phyloP scores from a whole-genome alignment of 1,140 invertebrate species.

The Triops cancriformis region DNA sequence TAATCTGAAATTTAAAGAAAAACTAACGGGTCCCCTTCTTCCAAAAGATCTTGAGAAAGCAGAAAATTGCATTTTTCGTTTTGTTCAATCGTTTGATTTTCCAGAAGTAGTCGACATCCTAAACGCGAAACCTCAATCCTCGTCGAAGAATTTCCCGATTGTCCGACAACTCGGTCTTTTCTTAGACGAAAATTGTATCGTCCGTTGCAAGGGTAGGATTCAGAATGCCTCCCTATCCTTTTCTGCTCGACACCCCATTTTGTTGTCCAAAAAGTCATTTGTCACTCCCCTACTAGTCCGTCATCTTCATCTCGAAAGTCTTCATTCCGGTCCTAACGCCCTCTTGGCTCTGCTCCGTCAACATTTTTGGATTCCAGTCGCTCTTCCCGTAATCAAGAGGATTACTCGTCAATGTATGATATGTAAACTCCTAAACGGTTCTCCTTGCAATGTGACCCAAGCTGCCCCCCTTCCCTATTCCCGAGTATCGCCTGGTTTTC shows the following conservation, averaged over 20 bases:
- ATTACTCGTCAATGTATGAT: background rate
- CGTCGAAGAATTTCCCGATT: too few species aligned
- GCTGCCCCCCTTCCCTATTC: conserved; percentile 32
- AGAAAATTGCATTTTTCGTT: too few species aligned
- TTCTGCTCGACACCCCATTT: background rate
- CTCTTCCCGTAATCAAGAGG: background rate
- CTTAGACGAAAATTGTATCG: too few species aligned
- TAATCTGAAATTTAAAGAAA: background rate
- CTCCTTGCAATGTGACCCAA: background rate
- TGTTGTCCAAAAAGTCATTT: background rate
- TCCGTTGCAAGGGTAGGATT: conserved; percentile 2
- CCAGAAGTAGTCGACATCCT: too few species aligned
- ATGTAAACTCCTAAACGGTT: background rate
- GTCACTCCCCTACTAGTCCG: background rate
- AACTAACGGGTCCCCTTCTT: background rate
- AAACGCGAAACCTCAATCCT: too few species aligned
- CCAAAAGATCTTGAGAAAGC: background rate
- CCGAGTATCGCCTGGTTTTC: conserved; percentile 29
- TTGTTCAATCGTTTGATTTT: too few species aligned
- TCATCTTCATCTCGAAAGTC: background rate
- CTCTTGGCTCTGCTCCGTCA: background rate
- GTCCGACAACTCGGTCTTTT: too few species aligned
- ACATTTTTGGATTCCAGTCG: background rate
- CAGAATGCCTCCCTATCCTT: background rate
- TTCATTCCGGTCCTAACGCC: background rate